Conservation (phyloP, 1,140 invertebrate genomes). For the Drosophila kepulauana region DNA sequence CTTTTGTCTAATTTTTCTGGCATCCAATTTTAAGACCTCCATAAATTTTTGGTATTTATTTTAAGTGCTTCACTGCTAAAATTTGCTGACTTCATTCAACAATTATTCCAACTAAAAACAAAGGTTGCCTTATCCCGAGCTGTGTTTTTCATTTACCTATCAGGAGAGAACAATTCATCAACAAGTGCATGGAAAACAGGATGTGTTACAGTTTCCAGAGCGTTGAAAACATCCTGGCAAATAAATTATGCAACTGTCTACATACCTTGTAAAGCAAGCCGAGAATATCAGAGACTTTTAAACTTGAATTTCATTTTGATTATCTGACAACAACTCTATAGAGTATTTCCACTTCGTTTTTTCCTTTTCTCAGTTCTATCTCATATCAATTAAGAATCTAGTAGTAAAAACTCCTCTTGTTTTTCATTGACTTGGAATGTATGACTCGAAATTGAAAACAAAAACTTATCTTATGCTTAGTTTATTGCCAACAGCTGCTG, state of each 20-base stretch:
- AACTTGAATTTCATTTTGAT: not conserved
- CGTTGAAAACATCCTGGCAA: conserved; percentile 34
- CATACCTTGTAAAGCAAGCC: not conserved
- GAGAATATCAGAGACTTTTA: not conserved
- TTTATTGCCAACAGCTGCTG: conserved; percentile 47
- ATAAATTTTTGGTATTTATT: conserved; percentile 37
- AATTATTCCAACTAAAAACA: not conserved
- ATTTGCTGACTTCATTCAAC: conserved; percentile 20
- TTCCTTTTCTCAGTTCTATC: too few species aligned
- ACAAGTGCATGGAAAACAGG: conserved; percentile 27
- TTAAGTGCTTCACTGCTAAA: conserved; percentile 32
- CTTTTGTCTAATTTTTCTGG: conserved; percentile 30
- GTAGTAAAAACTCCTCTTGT: not conserved
- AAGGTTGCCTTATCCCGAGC: not conserved
- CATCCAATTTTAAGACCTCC: conserved; percentile 23
- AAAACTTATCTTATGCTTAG: conserved; percentile 32
- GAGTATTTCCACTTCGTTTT: not conserved
- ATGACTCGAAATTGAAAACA: conserved; percentile 35
- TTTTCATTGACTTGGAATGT: conserved; percentile 7
- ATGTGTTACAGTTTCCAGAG: conserved; percentile 28
- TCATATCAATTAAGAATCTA: conserved; percentile 16
- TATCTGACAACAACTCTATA: not conserved
- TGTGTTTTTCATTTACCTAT: conserved; percentile 21
- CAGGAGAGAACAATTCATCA: conserved; percentile 26
- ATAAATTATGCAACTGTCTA: conserved; percentile 34